Percentiles rank a stretch among this genome's conserved stretches.
Evolutionary conservation across 2,113 vertebrate genomes (phyloP).

Genomic region (Alethe diademata): DNA sequence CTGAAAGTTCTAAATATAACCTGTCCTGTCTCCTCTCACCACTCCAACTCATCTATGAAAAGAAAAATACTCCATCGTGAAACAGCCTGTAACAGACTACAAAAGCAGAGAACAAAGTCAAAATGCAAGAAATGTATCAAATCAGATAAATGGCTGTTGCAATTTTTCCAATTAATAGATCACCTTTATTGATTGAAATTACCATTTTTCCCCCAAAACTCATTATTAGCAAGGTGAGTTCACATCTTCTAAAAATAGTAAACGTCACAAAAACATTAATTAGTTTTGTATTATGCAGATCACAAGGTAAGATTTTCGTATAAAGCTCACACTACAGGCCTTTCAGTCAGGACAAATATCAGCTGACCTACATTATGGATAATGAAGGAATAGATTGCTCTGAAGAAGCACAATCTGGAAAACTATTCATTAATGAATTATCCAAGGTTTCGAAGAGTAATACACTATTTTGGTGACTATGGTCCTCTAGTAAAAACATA

Average conservation of each 20-base stretch:
- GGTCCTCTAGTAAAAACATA: not conserved
- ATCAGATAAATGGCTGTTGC: not conserved
- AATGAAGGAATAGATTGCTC: not conserved
- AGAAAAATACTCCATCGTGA: not conserved
- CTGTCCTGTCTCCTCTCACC: not conserved
- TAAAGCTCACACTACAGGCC: not conserved
- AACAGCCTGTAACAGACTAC: not conserved
- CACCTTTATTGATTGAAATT: not conserved
- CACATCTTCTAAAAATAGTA: not conserved
- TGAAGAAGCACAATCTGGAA: not conserved
- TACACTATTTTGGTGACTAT: not conserved
- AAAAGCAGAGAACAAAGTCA: not conserved
- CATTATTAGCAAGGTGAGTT: not conserved
- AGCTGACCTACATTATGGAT: not conserved
- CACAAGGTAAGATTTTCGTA: not conserved
- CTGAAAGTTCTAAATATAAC: not conserved
- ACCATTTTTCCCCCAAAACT: rapidly evolving
- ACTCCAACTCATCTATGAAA: not conserved
- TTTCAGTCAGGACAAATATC: not conserved
- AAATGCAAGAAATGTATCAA: not conserved
- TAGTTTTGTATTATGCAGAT: not conserved
- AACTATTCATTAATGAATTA: not conserved
- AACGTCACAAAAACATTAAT: not conserved
- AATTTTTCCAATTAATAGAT: not conserved
- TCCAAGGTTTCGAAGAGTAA: not conserved